These are phyloP conservation scores for Protobothrops mucrosquamatus DNA, from an alignment of 2,113 vertebrate species.

Conservation along the genomic window DNA sequence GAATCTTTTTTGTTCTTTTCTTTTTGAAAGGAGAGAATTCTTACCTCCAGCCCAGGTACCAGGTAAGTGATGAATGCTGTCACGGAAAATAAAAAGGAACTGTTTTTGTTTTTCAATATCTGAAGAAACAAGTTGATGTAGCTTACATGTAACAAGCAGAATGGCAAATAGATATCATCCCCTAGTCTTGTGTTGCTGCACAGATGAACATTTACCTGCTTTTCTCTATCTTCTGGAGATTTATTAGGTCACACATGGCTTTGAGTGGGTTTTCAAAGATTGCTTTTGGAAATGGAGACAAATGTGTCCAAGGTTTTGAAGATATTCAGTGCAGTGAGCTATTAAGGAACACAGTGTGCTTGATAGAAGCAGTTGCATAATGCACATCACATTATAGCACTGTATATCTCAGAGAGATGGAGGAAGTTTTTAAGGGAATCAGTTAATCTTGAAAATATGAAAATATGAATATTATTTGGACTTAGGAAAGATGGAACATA, in stretches of 20 bases:
- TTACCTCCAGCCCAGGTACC: not conserved
- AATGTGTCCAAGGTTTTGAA: conserved; percentile 4
- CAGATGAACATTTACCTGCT: not conserved
- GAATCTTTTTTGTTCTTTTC: not conserved
- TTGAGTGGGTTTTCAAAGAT: not conserved
- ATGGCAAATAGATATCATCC: fast-evolving
- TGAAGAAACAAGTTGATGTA: not conserved
- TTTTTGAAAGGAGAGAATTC: not conserved
- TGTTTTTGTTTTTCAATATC: not conserved
- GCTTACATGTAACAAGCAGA: not conserved
- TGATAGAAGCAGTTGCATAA: not conserved
- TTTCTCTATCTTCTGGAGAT: not conserved
- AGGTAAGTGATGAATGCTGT: not conserved
- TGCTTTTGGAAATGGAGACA: not conserved
- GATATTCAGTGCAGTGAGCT: not conserved
- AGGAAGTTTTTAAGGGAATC: not conserved
- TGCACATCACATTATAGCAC: not conserved
- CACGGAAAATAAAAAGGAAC: fast-evolving
- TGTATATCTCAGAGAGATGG: not conserved
- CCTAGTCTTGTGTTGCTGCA: fast-evolving
- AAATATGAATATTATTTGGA: not conserved
- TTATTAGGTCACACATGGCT: not conserved
- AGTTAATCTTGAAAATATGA: not conserved
- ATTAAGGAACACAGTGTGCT: not conserved
- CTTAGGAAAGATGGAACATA: not conserved